Base-by-base conservation (phyloP, 2,113 vertebrate genomes). In the Motacilla tschutschensis region DNA sequence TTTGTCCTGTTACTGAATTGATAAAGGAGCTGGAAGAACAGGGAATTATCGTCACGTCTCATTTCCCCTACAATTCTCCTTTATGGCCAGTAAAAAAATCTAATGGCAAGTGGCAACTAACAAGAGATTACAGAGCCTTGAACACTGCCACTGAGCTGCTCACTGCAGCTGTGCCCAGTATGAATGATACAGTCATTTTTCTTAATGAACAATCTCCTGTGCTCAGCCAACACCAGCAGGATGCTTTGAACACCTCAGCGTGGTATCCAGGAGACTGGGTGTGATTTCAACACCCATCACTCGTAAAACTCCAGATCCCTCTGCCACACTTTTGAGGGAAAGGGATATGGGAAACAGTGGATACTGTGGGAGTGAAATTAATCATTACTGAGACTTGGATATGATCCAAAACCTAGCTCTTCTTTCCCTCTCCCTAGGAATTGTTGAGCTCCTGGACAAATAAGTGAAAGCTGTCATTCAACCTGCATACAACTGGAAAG, bases 41-140 rank as follows among this genome's bases (percentile, higher is more conserved):
- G n/a, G 40, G 74, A 78, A 76, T 80, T 77, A 47, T 51, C 55
- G 74, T 86, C 87, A 83, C 4, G 0, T 78, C 78, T 88, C 53
- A 88, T 90, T 90, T 85, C 84, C 74, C 58, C 70, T 71, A 78
- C 81, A 83, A 19, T 81, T 88, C 82, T 90, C 85, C 71, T 84
- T 86, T 87, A 72, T 50, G 79, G 38, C 82, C 54, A 72, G 82
- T 57, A 75, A 87, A 82, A 81, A 79, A 76, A 87, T 12, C 22
- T 81, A 82, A 86, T 44, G 78, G 63, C 74, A 84, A 88, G 63
- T 76, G 72, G 91, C 10, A 7, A 93, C 81, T 72, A 84, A 60
- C 31, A 46, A 62, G 35, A 88, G 71, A 81, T 92, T 75, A 81
- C 28, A 48, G 46, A 84, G 66, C 85, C 87, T 70, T 78, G 84